Percentiles rank a stretch among this genome's conserved stretches.
phyloP scores from a whole-genome alignment of 2,113 vertebrate species.

The Tetraodon nigroviridis region DNA sequence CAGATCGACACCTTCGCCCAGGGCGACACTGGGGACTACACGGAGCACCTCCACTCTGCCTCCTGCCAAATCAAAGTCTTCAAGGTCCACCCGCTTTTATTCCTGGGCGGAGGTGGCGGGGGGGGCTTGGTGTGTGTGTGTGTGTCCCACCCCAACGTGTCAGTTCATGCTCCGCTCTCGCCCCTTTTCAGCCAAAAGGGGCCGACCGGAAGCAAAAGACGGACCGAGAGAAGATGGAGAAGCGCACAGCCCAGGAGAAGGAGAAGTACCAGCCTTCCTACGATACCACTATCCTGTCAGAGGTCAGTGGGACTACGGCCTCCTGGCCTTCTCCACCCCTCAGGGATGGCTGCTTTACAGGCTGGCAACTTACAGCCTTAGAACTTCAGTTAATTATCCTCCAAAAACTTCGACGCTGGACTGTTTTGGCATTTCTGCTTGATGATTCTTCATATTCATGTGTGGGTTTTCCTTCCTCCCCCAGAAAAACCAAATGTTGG shows the following conservation, averaged over 20 bases:
- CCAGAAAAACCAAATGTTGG: not conserved
- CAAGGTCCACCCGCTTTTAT: slow-evolving; percentile 77
- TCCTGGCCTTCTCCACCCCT: not conserved
- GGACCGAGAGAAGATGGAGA: slow-evolving; percentile 97
- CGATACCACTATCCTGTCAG: slow-evolving; percentile 95
- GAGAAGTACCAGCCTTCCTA: slow-evolving; percentile 98
- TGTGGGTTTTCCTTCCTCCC: not conserved
- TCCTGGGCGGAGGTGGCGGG: too few species aligned
- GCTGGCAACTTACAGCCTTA: too few species aligned
- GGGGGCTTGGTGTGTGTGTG: too few species aligned
- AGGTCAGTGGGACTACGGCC: slow-evolving; percentile 82
- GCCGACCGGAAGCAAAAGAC: slow-evolving; percentile 98
- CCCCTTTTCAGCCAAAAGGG: slow-evolving; percentile 85
- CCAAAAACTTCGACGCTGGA: too few species aligned
- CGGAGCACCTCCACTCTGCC: slow-evolving; percentile 93
- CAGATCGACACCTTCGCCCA: slow-evolving; percentile 94
- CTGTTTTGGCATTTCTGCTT: too few species aligned
- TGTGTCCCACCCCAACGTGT: not conserved
- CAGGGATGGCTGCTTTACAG: not conserved
- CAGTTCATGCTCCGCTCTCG: not conserved
- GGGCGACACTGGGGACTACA: slow-evolving; percentile 86
- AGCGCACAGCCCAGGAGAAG: slow-evolving; percentile 93
- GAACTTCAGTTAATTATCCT: too few species aligned
- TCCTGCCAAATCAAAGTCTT: slow-evolving; percentile 99
- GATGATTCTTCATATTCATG: too few species aligned